These are phyloP conservation scores for Drosophila histrio DNA, from an alignment of 2,888 invertebrate species.

Conservation along the genomic window DNA sequence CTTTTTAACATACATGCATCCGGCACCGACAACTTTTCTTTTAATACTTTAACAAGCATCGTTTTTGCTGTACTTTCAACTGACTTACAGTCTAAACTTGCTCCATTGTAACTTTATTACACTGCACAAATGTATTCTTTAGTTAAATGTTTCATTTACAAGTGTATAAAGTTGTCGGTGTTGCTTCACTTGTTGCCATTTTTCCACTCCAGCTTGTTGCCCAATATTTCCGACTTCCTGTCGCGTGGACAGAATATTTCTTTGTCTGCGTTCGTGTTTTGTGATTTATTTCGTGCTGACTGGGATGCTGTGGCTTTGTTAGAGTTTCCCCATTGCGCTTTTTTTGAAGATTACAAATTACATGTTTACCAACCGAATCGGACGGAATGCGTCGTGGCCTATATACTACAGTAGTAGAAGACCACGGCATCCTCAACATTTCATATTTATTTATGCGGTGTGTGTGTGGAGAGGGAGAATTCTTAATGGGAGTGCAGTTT, in stretches of 20 bases:
- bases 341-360: constrained; percentile 10
- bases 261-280: constrained; percentile 2
- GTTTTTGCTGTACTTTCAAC: neutral
- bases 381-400: constrained; percentile 4
- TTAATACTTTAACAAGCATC: neutral
- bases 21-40: too few species aligned
- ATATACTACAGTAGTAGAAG: too few species aligned
- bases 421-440: constrained; percentile 1
- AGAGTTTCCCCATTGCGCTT: constrained; percentile 17
- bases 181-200: neutral
- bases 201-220: constrained; percentile 1
- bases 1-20: too few species aligned
- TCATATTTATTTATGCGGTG: constrained; percentile 61
- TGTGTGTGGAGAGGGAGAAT: constrained; percentile 3
- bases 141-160: neutral
- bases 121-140: neutral
- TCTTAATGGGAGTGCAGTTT: constrained; percentile 39
- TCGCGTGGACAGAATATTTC: constrained; percentile 24
- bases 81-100: neutral
- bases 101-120: neutral
- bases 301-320: constrained; percentile 26
- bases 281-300: constrained; percentile 43
- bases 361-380: constrained; percentile 7
- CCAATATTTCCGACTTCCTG: constrained; percentile 50
- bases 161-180: constrained; percentile 15